Base-by-base conservation (phyloP, 2,888 invertebrate genomes). In the Tuberolachnus salignus region DNA sequence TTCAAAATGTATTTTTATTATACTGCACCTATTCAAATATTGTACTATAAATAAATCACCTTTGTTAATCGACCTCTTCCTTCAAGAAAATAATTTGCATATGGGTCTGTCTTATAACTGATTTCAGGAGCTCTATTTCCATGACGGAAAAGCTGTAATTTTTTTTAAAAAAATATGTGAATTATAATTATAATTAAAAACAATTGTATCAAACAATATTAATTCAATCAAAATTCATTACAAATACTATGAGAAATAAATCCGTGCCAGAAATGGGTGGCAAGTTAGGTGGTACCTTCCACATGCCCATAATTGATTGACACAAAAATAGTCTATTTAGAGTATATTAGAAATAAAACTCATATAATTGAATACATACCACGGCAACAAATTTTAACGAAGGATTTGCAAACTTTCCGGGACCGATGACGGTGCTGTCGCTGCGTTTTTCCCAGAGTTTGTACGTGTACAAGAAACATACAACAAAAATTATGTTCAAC, bases 131-230 rank as follows among this genome's bases (percentile, higher is more conserved):
- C 59, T 67, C 81, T 67, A 44, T 80, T 4, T 87, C 84, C 1
- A 84, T 84, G 83, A 90, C 88, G 0, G 87, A 87, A 46, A 83
- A 82, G 10, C 74, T 80, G 74, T 59, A 66, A 66, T 16, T 16
- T 14, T 63, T 59, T 21, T 44, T 70, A 6, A 10, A 57, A 57
- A 71, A n/a, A 0, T 1, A 13, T 16, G 1, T 23, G 4, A 1
- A 66, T 66, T 49, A 44, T 10, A 49, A 23, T 4, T 49, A 26
- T n/a, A n/a, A n/a, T n/a, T n/a, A n/a, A n/a, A n/a, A n/a, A n/a
- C n/a, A n/a, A n/a, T n/a, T n/a, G n/a, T n/a, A n/a, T n/a, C n/a
- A n/a, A n/a, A n/a, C n/a, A n/a, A n/a, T n/a, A n/a, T n/a, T n/a
- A n/a, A n/a, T n/a, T n/a, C n/a, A n/a, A n/a, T n/a, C n/a, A n/a